Percentiles rank a stretch among this genome's conserved stretches.
phyloP scores from a whole-genome alignment of 2,888 invertebrate genomes.

The Apodemia mormo region DNA sequence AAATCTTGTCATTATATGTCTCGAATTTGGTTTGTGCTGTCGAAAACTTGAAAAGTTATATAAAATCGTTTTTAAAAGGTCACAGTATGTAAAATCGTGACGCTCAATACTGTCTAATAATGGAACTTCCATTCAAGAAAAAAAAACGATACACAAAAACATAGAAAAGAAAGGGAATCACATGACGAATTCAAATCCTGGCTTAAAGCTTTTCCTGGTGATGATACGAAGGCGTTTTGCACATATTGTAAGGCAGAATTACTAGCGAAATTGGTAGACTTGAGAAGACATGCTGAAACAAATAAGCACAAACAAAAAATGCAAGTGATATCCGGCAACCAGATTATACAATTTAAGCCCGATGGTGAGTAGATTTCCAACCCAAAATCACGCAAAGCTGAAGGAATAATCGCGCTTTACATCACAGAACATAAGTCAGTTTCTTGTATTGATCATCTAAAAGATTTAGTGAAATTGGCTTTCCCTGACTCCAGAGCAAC shows the following conservation, averaged over 20 bases:
- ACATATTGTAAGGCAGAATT: conserved; percentile 35
- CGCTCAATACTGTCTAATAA: not conserved
- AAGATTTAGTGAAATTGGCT: conserved; percentile 13
- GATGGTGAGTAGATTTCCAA: not conserved
- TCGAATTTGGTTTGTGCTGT: conserved; percentile 2
- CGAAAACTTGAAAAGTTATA: not conserved
- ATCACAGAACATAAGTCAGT: conserved; percentile 29
- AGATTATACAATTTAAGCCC: not conserved
- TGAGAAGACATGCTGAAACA: conserved; percentile 2
- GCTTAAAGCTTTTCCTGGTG: not conserved
- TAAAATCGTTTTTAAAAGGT: not conserved
- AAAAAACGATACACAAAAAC: conserved; percentile 1
- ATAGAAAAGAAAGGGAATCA: conserved; percentile 5
- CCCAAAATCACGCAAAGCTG: conserved; percentile 17
- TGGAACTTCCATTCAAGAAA: conserved; percentile 2
- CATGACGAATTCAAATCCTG: conserved; percentile 37
- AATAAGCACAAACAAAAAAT: not conserved
- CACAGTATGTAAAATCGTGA: conserved; percentile 5
- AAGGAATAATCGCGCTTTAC: conserved; percentile 25
- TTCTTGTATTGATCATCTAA: conserved; percentile 26
- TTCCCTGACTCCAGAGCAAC: conserved; percentile 28
- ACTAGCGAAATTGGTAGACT: conserved; percentile 29
- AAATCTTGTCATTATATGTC: not conserved
- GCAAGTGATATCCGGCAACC: not conserved
- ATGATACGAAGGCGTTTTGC: conserved; percentile 7